Conservation (phyloP, 2,113 vertebrate species). For the Sebastes fasciatus region DNA sequence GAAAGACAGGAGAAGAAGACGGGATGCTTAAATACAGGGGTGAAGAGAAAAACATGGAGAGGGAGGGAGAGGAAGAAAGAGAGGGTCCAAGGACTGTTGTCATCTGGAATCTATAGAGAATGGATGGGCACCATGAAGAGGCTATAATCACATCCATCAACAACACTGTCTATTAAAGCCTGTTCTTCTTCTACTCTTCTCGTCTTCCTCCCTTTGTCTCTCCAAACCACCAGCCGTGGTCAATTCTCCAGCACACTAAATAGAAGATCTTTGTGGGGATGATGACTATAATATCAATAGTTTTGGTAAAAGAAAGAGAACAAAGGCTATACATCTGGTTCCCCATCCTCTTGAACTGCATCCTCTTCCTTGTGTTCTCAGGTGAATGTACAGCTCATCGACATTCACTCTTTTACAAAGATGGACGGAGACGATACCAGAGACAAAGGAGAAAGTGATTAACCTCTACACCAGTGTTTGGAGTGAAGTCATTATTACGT, state of each 20-base stretch:
- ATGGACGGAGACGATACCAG: not conserved
- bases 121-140: conserved; percentile 68
- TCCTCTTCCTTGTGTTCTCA: conserved; percentile 25
- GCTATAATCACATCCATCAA: conserved; percentile 78
- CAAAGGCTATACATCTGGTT: conserved; percentile 39
- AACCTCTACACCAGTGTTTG: not conserved
- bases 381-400: conserved; percentile 17
- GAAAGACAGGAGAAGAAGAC: conserved; percentile 33
- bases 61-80: conserved; percentile 44
- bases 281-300: conserved; percentile 51
- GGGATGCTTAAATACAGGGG: conserved; percentile 34
- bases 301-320: conserved; percentile 34
- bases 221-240: conserved; percentile 54
- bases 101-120: conserved; percentile 81
- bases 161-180: conserved; percentile 69
- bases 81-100: conserved; percentile 62
- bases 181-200: conserved; percentile 48
- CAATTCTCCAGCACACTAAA: conserved; percentile 69
- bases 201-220: conserved; percentile 48
- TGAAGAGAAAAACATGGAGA: conserved; percentile 35
- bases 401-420: not conserved
- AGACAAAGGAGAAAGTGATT: conserved; percentile 7
- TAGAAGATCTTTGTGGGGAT: conserved; percentile 58
- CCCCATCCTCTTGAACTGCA: not conserved
- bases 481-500: not conserved